Evolutionary conservation across 2,113 vertebrate species (phyloP), one percentile per base, ranked within the genome.

Genomic region (Condylura cristata): DNA sequence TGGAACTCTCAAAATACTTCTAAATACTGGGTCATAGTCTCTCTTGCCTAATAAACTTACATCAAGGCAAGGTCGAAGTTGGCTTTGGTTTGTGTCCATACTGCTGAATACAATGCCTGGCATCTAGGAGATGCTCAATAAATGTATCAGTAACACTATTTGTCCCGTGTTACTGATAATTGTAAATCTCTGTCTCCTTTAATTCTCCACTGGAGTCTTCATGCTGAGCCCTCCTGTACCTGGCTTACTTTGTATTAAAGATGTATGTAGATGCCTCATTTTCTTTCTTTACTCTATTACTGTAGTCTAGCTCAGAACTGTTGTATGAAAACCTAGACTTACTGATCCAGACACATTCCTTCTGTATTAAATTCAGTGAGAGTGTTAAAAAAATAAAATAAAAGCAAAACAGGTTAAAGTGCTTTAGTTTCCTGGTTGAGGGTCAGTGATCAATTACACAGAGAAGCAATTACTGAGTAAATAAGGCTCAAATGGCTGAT

Each of bases 241-340:
- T 39, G 18, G 10, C 9, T 56, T 56, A 56, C 53, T 20, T 53
- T 2, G 51, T 28, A 71, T 60, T 61, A 66, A 83, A 61, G 3
- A 26, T 30, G 39, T 20, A 7, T 6, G 48, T 10, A 10, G 0
- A 72, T 20, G 72, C 12, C 90, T 58, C 14, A 56, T 86, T 75
- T 74, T 89, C 63, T 95, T 91, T 68, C 56, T 86, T 78, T 74
- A 18, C 46, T 86, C 68, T 66, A 18, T 60, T 44, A 51, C 53
- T 88, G 51, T 78, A 16, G 53, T 63, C 34, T 6, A 80, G 10
- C 70, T 84, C 60, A 86, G 14, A 90, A 60, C 41, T 51, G 46
- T 32, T 48, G 2, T 24, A 8, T 86, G n/a, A 89, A 84, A 86
- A 84, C 44, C 39, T 83, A 74, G 20, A 86, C 48, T 58, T 72